phyloP scores from a whole-genome alignment of 2,888 invertebrate species.

The Lydus trimaculatus region DNA sequence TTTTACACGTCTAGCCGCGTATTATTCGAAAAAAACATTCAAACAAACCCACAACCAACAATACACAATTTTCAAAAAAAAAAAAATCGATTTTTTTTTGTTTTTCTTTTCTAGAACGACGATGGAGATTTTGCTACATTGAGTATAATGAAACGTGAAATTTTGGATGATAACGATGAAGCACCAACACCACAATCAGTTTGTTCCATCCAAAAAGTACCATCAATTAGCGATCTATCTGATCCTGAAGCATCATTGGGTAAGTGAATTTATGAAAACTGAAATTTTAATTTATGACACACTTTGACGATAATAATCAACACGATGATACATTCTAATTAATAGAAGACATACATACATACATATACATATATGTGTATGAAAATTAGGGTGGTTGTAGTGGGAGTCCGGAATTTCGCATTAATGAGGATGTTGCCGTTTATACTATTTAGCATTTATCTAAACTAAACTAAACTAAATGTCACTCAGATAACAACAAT shows the following conservation, averaged over 20 bases:
- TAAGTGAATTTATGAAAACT: constrained; percentile 72
- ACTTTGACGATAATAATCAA: constrained; percentile 4
- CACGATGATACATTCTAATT: constrained; percentile 27
- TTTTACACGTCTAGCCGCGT: neutral
- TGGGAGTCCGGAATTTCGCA: constrained; percentile 24
- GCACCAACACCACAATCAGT: constrained; percentile 63
- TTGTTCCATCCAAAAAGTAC: constrained; percentile 80
- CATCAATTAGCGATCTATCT: constrained; percentile 88
- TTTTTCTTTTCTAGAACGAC: constrained; percentile 52
- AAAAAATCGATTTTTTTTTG: neutral
- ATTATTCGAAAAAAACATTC: neutral
- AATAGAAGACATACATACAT: constrained; percentile 14
- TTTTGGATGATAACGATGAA: constrained; percentile 69
- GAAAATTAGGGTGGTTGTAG: neutral
- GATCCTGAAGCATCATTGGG: constrained; percentile 90
- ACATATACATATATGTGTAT: neutral
- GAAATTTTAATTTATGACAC: constrained; percentile 11
- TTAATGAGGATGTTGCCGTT: constrained; percentile 47
- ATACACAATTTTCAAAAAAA: neutral
- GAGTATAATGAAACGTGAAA: constrained; percentile 65
- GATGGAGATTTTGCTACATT: constrained; percentile 52
- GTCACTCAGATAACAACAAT: constrained; percentile 12
- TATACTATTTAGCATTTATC: constrained; percentile 38
- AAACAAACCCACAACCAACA: neutral
- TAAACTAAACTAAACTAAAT: constrained; percentile 21